Conservation (phyloP, 2,888 invertebrate genomes). For the Cistogaster globosa region DNA sequence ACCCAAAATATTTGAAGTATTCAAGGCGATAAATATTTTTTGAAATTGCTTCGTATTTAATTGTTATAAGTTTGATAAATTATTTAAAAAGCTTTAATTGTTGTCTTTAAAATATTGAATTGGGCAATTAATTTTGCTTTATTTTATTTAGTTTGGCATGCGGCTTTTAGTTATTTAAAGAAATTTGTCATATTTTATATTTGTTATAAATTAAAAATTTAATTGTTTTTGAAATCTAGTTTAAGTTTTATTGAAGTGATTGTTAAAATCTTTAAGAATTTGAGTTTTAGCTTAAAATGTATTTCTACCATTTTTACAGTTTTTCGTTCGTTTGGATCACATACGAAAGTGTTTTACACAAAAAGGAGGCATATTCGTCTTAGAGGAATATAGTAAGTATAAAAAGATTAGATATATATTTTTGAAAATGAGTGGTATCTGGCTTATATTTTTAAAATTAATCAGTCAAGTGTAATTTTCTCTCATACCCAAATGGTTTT, state of each 20-base stretch:
- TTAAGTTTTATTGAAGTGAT: constrained; percentile 24
- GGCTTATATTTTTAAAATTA: no score
- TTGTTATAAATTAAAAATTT: neutral
- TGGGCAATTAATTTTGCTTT: constrained; percentile 43
- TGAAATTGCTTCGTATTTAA: neutral
- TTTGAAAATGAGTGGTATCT: no score
- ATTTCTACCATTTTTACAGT: constrained; percentile 87
- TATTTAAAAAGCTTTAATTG: constrained; percentile 54
- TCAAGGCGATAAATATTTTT: neutral
- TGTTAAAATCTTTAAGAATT: neutral
- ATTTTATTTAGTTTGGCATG: constrained; percentile 54
- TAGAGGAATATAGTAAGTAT: constrained; percentile 99
- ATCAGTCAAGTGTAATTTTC: no score
- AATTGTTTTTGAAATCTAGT: constrained; percentile 28
- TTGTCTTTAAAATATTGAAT: constrained; percentile 71
- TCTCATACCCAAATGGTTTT: no score
- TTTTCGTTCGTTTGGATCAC: constrained; percentile 99
- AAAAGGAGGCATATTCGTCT: constrained; percentile 99
- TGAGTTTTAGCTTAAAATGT: constrained; percentile 26
- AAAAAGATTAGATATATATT: neutral
- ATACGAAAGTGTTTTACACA: constrained; percentile 99
- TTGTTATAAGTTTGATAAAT: neutral
- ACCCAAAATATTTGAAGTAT: neutral
- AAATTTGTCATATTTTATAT: constrained; percentile 47
- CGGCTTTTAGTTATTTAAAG: constrained; percentile 42